Evolutionary conservation across 2,113 vertebrate genomes (phyloP), one percentile per base, ranked within the genome.

Genomic region (Trinectes maculatus): DNA sequence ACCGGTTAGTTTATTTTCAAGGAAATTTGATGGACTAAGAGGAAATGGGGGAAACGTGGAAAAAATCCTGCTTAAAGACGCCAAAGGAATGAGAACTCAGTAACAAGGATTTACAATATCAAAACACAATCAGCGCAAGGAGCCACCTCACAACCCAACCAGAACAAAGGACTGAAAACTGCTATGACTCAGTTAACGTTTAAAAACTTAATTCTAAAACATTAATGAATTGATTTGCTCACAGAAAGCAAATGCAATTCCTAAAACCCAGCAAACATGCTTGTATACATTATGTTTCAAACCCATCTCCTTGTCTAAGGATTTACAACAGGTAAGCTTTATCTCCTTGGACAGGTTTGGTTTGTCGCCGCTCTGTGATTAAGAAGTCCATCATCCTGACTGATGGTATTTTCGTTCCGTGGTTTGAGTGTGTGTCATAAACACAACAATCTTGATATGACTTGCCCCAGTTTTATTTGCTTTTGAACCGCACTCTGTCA

Each of bases 321-420:
- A n/a, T n/a, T n/a, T n/a, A n/a, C 34, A 37, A 1, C 13, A 16
- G 34, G 11, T 13, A 1, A 19, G n/a, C 29, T 34, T 53, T 33
- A 33, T 53, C 11, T 13, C 6, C 29, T 52, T 52, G 49, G 10
- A 19, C 49, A 64, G 54, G 62, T 58, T 56, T 29, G 34, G 43
- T 71, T 64, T 43, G 54, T 54, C 55, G 34, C 9, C 53, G 80
- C 48, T 58, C 54, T 12, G 31, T 51, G 51, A 74, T n/a, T 66
- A 66, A 78, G 71, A 44, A 6, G 8, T 7, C 5, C 4, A 39
- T 34, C 56, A 29, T n/a, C 1, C 6, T 57, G 55, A 65, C 8
- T 37, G 21, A 73, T 55, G 52, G 68, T 57, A 13, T 7, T 24
- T 5, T 22, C 2, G 8, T 29, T 55, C 21, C 37, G 46, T 34